Base-by-base conservation (phyloP, 2,797 vertebrate species). In the Thamnophis elegans region DNA sequence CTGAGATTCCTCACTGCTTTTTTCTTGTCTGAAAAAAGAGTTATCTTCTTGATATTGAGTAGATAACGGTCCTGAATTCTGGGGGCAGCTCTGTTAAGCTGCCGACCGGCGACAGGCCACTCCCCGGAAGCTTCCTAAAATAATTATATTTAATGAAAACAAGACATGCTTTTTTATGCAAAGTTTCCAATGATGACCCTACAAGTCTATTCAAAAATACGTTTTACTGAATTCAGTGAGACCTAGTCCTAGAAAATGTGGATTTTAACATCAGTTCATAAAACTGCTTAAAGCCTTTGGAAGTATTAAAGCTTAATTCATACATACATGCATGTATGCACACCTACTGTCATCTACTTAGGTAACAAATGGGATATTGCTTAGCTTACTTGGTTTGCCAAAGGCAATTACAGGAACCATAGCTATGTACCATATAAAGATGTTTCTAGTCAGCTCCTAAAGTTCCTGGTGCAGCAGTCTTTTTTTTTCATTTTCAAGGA, bases 121-220 rank as follows among this genome's bases (percentile, higher is more conserved):
- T n/a, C n/a, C n/a, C n/a, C n/a, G n/a, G n/a, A n/a, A n/a, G n/a
- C n/a, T n/a, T n/a, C n/a, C 93, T 5, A 0, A 60, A 91, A 90
- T 94, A 91, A 36, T 89, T 68, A 5, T 51, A 91, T 73, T 91
- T 86, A 93, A 53, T 87, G 93, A 91, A 73, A 91, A 10, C 13
- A 85, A 85, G 78, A n/a, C n/a, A 65, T 82, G 1, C 73, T 58
- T 92, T 78, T 8, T 58, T 68, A 62, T 87, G 89, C 89, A 86
- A 89, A 51, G 58, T 90, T 0, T 0, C 2, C 36, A 90, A 5
- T 47, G 42, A 32, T 28, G 47, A 42, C 25, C 42, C 42, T 82
- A 91, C 36, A 60, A 78, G 86, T 78, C 36, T n/a, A 56, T 68
- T 78, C 16, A 88, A n/a, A 92, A 47, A 3, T 20, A 28, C 32